A percentile compares a stretch with the other conserved stretches of the same genome.
Evolutionary conservation across 2,888 invertebrate genomes (phyloP).

Genomic region (Deroplatys truncata): DNA sequence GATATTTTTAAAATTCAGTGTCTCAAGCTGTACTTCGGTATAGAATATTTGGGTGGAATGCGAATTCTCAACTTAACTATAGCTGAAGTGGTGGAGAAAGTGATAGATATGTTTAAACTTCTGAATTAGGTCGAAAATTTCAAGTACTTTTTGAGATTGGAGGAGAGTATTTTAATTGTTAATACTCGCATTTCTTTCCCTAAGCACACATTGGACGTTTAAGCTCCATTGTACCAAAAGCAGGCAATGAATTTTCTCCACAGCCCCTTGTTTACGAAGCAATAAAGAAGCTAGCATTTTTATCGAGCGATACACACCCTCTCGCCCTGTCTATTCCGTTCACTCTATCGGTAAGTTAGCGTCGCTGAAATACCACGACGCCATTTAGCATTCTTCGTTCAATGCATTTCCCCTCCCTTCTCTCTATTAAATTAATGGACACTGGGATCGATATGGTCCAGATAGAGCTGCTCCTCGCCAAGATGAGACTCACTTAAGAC

Average conservation of each 20-base stretch:
- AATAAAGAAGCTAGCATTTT: neutral
- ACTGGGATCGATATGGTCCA: slow-evolving; percentile 4
- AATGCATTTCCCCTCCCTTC: neutral
- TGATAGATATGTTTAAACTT: too few species aligned
- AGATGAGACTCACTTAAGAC: neutral
- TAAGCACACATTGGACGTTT: too few species aligned
- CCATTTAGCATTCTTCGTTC: slow-evolving; percentile 12
- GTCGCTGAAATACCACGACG: slow-evolving; percentile 5
- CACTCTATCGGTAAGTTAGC: neutral
- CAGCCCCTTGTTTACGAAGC: neutral
- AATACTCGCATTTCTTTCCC: too few species aligned
- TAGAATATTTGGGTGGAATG: too few species aligned
- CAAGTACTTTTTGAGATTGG: too few species aligned
- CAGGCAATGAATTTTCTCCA: neutral
- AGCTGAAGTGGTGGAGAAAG: too few species aligned
- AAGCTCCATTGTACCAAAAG: neutral
- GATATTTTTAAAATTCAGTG: too few species aligned
- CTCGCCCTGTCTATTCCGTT: neutral
- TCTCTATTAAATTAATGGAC: slow-evolving; percentile 10
- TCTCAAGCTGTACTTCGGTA: too few species aligned
- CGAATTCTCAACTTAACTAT: too few species aligned
- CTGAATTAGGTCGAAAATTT: too few species aligned
- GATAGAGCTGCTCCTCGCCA: neutral
- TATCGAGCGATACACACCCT: neutral
- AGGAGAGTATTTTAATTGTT: too few species aligned